A percentile compares a stretch with the other conserved stretches of the same genome.
phyloP scores from a whole-genome alignment of 2,113 vertebrate genomes.

The Aldabrachelys gigantea region DNA sequence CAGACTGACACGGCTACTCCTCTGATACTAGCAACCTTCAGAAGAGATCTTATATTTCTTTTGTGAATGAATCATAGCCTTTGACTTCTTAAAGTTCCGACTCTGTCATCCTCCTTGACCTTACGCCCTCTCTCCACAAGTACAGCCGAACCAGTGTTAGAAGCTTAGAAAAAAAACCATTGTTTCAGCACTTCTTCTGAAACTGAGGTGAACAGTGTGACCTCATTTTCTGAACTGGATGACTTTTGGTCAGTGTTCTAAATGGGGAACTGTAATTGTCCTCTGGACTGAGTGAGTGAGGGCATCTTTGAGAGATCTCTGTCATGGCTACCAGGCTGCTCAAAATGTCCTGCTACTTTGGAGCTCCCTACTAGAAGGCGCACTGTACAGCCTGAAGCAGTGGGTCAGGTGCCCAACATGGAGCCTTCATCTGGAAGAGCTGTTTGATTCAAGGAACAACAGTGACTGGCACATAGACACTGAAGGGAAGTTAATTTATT shows the following conservation, averaged over 20 bases:
- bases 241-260: conserved; percentile 15
- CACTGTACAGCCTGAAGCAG: not conserved
- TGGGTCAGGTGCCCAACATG: not conserved
- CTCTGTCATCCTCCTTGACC: conserved; percentile 49
- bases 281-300: not conserved
- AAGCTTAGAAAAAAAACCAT: not conserved
- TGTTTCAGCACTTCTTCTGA: conserved; percentile 1
- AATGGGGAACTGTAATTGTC: not conserved
- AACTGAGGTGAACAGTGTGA: conserved; percentile 21
- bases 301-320: not conserved
- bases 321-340: not conserved
- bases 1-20: too few species aligned
- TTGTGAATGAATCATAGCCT: conserved; percentile 51
- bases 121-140: not conserved
- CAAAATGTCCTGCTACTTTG: not conserved
- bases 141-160: conserved; percentile 31
- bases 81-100: not conserved
- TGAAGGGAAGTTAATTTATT: not conserved
- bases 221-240: not conserved
- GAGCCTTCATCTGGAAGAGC: not conserved
- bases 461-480: not conserved
- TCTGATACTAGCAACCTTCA: not conserved
- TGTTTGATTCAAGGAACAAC: not conserved
- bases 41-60: conserved; percentile 5
- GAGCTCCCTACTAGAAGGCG: not conserved